These are phyloP conservation scores for Branchipolynoe longqiensis DNA, from an alignment of 2,888 invertebrate species.

Conservation along the genomic window DNA sequence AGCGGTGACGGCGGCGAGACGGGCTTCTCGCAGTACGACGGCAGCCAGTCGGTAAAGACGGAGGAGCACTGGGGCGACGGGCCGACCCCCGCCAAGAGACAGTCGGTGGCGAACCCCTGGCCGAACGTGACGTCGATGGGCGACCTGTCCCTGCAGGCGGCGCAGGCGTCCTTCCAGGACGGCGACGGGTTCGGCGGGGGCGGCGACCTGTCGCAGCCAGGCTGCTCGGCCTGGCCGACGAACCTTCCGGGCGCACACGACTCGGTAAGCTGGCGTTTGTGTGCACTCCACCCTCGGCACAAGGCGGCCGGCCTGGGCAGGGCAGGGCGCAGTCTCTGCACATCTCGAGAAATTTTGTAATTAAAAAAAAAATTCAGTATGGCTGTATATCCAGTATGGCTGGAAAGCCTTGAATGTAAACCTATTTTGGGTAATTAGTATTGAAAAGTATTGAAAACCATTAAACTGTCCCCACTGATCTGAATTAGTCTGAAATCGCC, in stretches of 20 bases:
- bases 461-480: no score
- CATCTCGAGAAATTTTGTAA: no score
- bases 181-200: conserved; percentile 1
- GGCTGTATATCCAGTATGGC: no score
- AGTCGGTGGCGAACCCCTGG: conserved; percentile 23
- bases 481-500: no score
- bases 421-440: no score
- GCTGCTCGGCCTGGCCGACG: conserved; percentile 41
- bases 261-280: conserved; percentile 9
- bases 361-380: no score
- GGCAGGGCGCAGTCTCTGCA: no score
- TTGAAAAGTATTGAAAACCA: no score
- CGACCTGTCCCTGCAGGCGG: conserved; percentile 10
- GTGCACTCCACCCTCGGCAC: no score
- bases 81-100: conserved; percentile 41
- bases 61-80: conserved; percentile 30
- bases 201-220: conserved; percentile 30
- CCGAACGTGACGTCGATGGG: conserved; percentile 28
- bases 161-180: conserved; percentile 2
- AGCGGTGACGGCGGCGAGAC: conserved; percentile 19
- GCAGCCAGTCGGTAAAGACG: conserved; percentile 22
- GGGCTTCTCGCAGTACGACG: conserved; percentile 19
- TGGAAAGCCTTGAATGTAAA: no score
- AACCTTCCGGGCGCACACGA: conserved; percentile 39
- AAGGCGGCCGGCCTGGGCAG: no score